phyloP scores from a whole-genome alignment of 2,888 invertebrate genomes.

The Carterocephalus palaemon region DNA sequence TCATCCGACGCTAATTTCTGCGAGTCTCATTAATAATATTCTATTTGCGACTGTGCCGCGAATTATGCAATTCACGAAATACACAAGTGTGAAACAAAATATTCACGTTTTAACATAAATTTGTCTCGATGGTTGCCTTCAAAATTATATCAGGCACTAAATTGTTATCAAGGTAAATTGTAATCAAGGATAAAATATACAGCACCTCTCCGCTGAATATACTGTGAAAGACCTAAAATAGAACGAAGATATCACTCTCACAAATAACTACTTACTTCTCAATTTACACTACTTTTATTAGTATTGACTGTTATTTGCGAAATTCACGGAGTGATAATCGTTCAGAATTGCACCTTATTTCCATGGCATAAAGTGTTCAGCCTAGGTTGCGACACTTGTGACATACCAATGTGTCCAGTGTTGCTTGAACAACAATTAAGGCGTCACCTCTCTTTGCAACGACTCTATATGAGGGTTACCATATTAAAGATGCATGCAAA shows the following conservation, averaged over 20 bases:
- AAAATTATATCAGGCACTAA: no score
- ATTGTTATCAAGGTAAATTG: no score
- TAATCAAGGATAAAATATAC: no score
- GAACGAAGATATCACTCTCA: constrained; percentile 27
- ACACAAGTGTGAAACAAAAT: no score
- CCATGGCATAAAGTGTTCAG: constrained; percentile 21
- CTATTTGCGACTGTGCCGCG: constrained; percentile 1
- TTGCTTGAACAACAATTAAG: constrained; percentile 30
- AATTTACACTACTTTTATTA: constrained; percentile 34
- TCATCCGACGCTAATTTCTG: constrained; percentile 17
- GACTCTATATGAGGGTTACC: constrained; percentile 3
- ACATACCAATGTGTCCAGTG: not conserved
- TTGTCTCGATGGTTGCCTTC: constrained; percentile 2
- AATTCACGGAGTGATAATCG: not conserved
- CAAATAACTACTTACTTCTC: constrained; percentile 33
- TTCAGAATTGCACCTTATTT: constrained; percentile 23
- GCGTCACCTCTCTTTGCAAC: constrained; percentile 28
- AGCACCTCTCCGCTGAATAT: no score
- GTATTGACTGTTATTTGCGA: constrained; percentile 22
- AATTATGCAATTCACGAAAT: constrained; percentile 2
- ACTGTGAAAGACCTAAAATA: no score
- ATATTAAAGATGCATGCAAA: not conserved
- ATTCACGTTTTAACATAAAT: not conserved
- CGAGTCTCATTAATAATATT: constrained; percentile 6
- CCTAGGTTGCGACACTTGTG: not conserved